Conservation (phyloP, 1,140 invertebrate genomes). For the Kradibia gibbosae region DNA sequence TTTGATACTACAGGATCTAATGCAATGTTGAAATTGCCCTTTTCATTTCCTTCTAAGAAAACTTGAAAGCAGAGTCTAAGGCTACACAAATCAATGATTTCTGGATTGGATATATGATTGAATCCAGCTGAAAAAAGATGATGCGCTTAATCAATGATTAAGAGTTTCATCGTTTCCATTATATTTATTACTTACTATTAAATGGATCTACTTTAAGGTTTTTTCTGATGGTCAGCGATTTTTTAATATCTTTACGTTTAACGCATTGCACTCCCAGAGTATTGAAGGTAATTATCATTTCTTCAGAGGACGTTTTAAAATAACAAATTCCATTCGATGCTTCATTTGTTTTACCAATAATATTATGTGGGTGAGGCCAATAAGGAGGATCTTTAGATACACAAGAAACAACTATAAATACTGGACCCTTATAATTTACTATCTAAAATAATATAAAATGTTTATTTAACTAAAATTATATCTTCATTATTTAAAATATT, state of each 20-base stretch:
- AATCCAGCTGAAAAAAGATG: constrained; percentile 82
- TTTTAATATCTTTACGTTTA: constrained; percentile 94
- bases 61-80: constrained; percentile 97
- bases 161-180: neutral
- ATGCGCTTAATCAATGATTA: neutral
- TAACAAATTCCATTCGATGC: constrained; percentile 90
- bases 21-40: constrained; percentile 75
- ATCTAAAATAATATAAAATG: constrained; percentile 63
- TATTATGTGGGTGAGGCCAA: constrained; percentile 94
- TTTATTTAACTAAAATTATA: neutral
- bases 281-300: constrained; percentile 86
- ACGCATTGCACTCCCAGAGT: constrained; percentile 97
- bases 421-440: constrained; percentile 84
- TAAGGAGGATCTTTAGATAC: constrained; percentile 93
- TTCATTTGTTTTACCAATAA: constrained; percentile 94
- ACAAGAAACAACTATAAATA: constrained; percentile 93
- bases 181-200: constrained; percentile 80
- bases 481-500: too few species aligned
- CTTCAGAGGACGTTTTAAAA: constrained; percentile 82
- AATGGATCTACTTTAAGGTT: constrained; percentile 94
- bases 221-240: constrained; percentile 85
- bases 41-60: constrained; percentile 84
- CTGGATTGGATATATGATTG: constrained; percentile 83
- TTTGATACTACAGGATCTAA: constrained; percentile 91
- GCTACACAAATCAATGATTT: constrained; percentile 92